Percentiles rank a stretch among this genome's conserved stretches.
phyloP scores from a whole-genome alignment of 2,797 vertebrate species.

The Cynopterus sphinx region DNA sequence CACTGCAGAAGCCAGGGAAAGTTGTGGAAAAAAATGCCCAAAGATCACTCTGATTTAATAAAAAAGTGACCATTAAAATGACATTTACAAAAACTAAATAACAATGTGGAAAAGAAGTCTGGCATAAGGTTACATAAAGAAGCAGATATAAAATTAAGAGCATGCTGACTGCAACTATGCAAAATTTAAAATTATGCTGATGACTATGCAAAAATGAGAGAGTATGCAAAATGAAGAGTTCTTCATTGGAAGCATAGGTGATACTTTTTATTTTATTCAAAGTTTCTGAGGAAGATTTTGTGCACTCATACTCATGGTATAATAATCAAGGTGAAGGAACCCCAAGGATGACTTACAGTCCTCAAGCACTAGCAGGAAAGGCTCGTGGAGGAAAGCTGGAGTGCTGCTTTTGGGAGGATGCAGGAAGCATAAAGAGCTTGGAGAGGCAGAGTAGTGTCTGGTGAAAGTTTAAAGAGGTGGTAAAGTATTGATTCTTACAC shows the following conservation, averaged over 20 bases:
- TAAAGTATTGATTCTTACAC: neutral
- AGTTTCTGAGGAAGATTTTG: neutral
- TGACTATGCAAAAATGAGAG: constrained; percentile 30
- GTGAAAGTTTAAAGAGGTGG: neutral
- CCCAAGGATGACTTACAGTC: neutral
- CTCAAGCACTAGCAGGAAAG: neutral
- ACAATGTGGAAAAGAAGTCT: neutral
- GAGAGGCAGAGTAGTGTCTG: neutral
- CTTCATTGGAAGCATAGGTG: neutral
- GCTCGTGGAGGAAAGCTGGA: neutral
- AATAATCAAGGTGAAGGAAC: neutral
- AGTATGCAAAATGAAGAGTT: neutral
- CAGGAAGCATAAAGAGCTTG: neutral
- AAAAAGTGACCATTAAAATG: neutral
- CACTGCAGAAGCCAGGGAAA: neutral
- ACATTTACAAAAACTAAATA: neutral
- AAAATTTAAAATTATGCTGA: constrained; percentile 6
- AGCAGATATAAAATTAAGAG: neutral
- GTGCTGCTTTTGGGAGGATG: neutral
- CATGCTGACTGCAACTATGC: neutral
- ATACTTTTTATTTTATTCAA: neutral
- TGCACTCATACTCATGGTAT: neutral
- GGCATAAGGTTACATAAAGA: neutral
- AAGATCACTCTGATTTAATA: neutral
- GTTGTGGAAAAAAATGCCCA: neutral